Percentiles rank a stretch among this genome's conserved stretches.
Conservation (phyloP, 1,140 invertebrate genomes). For the Drosophila quadrilineata region DNA sequence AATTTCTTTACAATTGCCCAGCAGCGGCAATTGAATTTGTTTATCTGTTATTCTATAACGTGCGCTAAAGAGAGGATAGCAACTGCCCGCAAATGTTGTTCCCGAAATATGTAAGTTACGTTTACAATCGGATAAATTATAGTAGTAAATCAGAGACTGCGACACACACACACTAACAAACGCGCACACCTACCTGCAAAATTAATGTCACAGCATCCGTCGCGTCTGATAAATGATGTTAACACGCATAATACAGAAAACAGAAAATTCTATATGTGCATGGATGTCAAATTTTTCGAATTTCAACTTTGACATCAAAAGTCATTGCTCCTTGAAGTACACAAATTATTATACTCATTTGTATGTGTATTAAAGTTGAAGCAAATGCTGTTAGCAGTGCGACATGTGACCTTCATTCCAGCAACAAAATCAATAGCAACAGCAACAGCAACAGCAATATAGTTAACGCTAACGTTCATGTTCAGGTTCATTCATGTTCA, state of each 20-base stretch:
- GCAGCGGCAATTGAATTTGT: constrained; percentile 40
- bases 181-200: constrained; percentile 8
- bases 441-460: constrained; percentile 25
- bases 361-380: constrained; percentile 32
- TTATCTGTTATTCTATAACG: constrained; percentile 26
- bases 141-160: too few species aligned
- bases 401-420: constrained; percentile 70
- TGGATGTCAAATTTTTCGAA: too few species aligned
- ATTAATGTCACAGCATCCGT: constrained; percentile 36
- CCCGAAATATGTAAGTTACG: constrained; percentile 62
- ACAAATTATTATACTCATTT: constrained; percentile 17
- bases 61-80: constrained; percentile 37
- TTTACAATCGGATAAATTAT: constrained; percentile 5
- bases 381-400: too few species aligned
- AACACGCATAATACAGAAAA: too few species aligned
- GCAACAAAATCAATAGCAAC: constrained; percentile 77
- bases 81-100: constrained; percentile 70
- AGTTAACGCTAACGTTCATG: constrained; percentile 50
- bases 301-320: too few species aligned
- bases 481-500: constrained; percentile 16
- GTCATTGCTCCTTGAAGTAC: too few species aligned
- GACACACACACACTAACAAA: constrained; percentile 17
- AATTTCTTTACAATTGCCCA: constrained; percentile 53
- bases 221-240: too few species aligned
- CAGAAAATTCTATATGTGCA: too few species aligned